Conservation (phyloP, 2,113 vertebrate genomes). For the Triplophysa dalaica region DNA sequence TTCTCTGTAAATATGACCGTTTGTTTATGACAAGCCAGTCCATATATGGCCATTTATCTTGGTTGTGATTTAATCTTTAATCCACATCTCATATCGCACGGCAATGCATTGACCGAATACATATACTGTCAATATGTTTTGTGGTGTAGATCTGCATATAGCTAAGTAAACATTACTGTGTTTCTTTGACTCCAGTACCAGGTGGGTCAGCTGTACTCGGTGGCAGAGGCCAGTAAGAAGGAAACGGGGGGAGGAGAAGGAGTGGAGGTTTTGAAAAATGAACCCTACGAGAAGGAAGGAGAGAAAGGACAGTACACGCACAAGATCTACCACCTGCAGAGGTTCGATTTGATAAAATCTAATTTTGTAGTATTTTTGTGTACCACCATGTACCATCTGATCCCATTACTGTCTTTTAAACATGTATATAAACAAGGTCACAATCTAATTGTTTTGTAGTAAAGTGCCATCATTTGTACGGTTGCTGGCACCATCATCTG, state of each 20-base stretch:
- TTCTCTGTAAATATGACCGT: background rate
- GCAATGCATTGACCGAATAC: background rate
- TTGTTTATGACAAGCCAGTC: constrained; percentile 13
- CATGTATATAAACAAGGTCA: background rate
- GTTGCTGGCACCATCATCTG: constrained; percentile 83
- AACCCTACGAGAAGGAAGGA: constrained; percentile 90
- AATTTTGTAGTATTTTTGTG: background rate
- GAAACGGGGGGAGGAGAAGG: constrained; percentile 98
- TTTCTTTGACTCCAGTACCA: constrained; percentile 80
- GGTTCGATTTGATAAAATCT: constrained; percentile 51
- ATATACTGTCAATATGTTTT: background rate
- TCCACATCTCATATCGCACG: background rate
- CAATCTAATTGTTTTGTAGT: constrained; percentile 66
- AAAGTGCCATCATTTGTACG: constrained; percentile 88
- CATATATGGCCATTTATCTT: background rate
- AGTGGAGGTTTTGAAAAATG: constrained; percentile 89
- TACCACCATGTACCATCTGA: background rate
- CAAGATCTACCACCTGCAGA: constrained; percentile 89
- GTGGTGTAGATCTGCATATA: background rate
- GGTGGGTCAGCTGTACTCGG: constrained; percentile 92
- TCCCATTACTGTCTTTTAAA: too few species aligned
- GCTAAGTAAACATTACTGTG: background rate
- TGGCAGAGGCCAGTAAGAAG: constrained; percentile 95
- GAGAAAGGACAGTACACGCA: constrained; percentile 96
- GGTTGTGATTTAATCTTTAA: background rate